These are phyloP conservation scores for Agrotis clavis DNA, from an alignment of 2,888 invertebrate genomes.

Conservation along the genomic window DNA sequence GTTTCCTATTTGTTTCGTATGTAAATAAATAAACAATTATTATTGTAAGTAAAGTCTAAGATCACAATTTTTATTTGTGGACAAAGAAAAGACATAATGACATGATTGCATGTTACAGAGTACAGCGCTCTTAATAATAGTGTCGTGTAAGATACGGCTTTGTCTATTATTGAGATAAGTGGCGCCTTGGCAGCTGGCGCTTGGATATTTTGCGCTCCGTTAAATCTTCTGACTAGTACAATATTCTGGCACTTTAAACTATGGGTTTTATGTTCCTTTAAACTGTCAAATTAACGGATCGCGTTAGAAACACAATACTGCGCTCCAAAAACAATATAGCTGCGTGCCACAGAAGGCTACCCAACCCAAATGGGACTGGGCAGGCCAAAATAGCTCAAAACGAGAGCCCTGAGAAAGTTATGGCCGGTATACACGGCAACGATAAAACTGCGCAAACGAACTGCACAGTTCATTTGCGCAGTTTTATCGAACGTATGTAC, in stretches of 20 bases:
- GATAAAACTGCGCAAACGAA: too few relatives aligned
- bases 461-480: too few relatives aligned
- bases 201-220: conserved; percentile 1
- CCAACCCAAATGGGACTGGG: neutral
- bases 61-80: conserved; percentile 32
- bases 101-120: conserved; percentile 39
- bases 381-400: too few relatives aligned
- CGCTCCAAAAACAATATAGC: too few relatives aligned
- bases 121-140: conserved; percentile 36
- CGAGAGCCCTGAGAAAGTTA: neutral
- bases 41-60: too few relatives aligned
- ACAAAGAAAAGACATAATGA: conserved; percentile 40
- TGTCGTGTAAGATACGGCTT: conserved; percentile 33
- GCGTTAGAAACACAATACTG: too few relatives aligned
- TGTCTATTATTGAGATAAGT: conserved; percentile 49
- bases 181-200: conserved; percentile 37
- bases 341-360: neutral
- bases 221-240: neutral
- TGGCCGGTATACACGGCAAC: too few relatives aligned
- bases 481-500: too few relatives aligned
- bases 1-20: too few relatives aligned
- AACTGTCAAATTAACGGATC: too few relatives aligned
- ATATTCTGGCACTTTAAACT: too few relatives aligned
- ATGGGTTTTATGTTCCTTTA: neutral
- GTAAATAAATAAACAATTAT: too few relatives aligned